A percentile compares a stretch with the other conserved stretches of the same genome.
These are phyloP conservation scores for Cryptotermes secundus DNA, from an alignment of 1,140 invertebrate species.

Conservation along the genomic window DNA sequence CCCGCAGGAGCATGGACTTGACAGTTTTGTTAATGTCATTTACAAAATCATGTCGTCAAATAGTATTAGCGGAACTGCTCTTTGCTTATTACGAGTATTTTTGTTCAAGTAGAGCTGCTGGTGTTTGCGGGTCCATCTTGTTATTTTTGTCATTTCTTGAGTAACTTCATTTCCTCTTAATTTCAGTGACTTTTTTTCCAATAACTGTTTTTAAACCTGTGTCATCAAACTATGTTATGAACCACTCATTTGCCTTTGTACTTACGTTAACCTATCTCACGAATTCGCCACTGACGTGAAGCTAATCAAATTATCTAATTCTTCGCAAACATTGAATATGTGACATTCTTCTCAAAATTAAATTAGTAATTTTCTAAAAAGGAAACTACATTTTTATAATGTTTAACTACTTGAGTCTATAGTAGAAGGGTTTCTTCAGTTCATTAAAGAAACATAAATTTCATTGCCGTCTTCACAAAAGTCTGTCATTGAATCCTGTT, in stretches of 20 bases:
- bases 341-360: no score
- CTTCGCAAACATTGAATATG: not conserved
- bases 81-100: not conserved
- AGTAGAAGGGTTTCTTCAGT: no score
- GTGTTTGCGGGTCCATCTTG: not conserved
- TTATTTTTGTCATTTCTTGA: not conserved
- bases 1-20: not conserved
- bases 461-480: no score
- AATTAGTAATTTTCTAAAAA: no score
- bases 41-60: conserved; percentile 3
- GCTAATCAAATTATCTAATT: not conserved
- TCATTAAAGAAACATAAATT: no score
- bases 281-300: not conserved
- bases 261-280: not conserved
- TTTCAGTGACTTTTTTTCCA: not conserved
- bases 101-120: not conserved
- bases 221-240: not conserved
- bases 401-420: no score
- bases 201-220: not conserved
- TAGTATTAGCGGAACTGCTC: not conserved
- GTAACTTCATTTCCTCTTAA: not conserved
- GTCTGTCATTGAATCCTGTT: no score
- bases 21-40: conserved; percentile 9
- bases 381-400: no score
- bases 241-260: not conserved